A percentile compares a stretch with the other conserved stretches of the same genome.
Conservation (phyloP, 2,797 vertebrate genomes). For the Eulemur mongoz region DNA sequence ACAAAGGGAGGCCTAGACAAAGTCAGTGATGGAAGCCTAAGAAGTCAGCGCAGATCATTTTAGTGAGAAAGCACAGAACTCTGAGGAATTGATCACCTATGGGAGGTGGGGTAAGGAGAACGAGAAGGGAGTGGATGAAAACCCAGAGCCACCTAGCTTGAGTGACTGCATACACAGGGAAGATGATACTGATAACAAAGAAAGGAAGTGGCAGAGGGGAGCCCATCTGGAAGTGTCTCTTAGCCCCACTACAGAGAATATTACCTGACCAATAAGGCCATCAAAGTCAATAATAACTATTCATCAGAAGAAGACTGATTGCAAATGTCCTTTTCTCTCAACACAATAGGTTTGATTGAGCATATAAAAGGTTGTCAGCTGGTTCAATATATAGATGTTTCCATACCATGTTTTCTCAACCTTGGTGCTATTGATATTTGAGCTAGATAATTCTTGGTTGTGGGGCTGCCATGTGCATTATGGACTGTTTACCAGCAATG, state of each 20-base stretch:
- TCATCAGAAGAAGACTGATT: background rate
- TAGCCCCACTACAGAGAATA: background rate
- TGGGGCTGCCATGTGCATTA: background rate
- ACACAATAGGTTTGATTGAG: background rate
- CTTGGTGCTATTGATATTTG: background rate
- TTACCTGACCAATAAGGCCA: background rate
- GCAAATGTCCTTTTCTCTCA: background rate
- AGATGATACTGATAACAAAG: background rate
- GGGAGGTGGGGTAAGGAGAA: background rate
- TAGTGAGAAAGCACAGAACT: background rate
- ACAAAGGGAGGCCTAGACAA: background rate
- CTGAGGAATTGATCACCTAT: background rate
- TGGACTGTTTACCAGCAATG: background rate
- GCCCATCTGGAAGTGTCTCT: background rate
- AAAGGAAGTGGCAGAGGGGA: background rate
- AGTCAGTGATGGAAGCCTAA: background rate
- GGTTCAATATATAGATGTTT: background rate
- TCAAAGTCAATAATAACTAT: background rate
- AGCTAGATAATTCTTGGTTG: background rate
- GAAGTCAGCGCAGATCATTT: background rate
- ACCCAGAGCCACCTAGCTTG: background rate
- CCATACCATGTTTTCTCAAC: background rate
- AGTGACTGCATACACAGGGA: background rate
- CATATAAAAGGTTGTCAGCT: background rate
- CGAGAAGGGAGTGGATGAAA: background rate